Evolutionary conservation across 2,888 invertebrate species (phyloP).

Genomic region (Bimastos eiseni): DNA sequence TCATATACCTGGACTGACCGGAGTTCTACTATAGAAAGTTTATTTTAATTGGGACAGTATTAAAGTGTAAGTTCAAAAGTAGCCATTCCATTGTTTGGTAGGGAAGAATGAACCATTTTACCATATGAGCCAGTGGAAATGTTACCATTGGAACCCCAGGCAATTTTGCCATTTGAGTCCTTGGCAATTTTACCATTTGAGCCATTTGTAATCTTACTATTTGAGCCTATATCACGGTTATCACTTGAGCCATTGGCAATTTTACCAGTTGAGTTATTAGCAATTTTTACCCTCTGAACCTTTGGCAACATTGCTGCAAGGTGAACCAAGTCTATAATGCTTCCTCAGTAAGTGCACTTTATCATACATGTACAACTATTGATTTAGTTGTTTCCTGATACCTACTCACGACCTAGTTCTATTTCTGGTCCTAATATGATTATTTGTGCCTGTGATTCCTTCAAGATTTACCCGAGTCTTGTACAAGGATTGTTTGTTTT

Average conservation of each 20-base stretch:
- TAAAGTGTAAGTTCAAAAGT: no score
- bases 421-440: not conserved
- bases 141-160: no score
- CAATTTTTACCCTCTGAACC: no score
- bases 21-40: not conserved
- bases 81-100: no score
- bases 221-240: no score
- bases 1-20: not conserved
- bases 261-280: no score
- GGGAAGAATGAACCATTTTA: no score
- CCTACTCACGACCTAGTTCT: not conserved
- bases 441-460: not conserved
- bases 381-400: constrained; percentile 13
- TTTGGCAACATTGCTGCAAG: not conserved
- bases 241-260: not conserved
- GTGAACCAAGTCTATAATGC: not conserved
- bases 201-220: no score
- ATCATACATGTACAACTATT: constrained; percentile 2
- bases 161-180: not conserved
- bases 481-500: not conserved
- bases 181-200: not conserved
- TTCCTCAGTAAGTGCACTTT: not conserved
- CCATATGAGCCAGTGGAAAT: no score
- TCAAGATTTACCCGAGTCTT: not conserved
- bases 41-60: not conserved